Evolutionary conservation across 2,888 invertebrate species (phyloP).

Genomic region (Plebejus argus): DNA sequence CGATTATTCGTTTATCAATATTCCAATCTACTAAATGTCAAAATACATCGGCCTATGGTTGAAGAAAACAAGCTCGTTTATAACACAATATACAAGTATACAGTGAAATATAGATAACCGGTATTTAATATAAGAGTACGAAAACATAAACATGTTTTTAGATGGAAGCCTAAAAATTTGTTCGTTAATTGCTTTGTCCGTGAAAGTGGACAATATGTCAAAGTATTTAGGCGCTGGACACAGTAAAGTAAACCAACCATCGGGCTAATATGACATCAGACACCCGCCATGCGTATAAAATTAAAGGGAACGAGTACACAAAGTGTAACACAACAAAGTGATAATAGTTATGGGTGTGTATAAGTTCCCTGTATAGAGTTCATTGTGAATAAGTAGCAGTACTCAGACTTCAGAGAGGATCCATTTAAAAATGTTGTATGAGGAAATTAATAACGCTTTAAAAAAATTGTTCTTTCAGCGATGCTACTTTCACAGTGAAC

Average conservation of each 20-base stretch:
- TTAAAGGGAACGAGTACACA: too few relatives aligned
- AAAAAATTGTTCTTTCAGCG: too few relatives aligned
- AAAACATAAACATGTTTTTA: conserved; percentile 9
- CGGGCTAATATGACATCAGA: neutral
- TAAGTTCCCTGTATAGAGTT: too few relatives aligned
- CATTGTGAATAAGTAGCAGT: too few relatives aligned
- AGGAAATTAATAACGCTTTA: too few relatives aligned
- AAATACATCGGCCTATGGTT: neutral
- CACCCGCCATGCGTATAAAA: neutral
- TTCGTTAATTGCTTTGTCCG: neutral
- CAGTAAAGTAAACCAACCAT: neutral
- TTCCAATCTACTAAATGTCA: conserved; percentile 2
- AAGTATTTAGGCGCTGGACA: neutral
- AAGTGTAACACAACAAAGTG: too few relatives aligned
- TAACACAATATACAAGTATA: neutral
- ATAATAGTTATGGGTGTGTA: too few relatives aligned
- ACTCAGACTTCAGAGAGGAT: too few relatives aligned
- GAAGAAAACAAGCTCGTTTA: neutral
- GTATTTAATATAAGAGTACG: neutral
- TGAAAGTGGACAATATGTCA: neutral
- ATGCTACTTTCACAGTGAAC: too few relatives aligned
- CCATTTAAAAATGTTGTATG: too few relatives aligned
- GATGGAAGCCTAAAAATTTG: conserved; percentile 4
- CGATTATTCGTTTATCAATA: neutral
- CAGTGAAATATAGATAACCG: neutral